Evolutionary conservation across 2,797 vertebrate genomes (phyloP).

Genomic region (Tachyglossus aculeatus): DNA sequence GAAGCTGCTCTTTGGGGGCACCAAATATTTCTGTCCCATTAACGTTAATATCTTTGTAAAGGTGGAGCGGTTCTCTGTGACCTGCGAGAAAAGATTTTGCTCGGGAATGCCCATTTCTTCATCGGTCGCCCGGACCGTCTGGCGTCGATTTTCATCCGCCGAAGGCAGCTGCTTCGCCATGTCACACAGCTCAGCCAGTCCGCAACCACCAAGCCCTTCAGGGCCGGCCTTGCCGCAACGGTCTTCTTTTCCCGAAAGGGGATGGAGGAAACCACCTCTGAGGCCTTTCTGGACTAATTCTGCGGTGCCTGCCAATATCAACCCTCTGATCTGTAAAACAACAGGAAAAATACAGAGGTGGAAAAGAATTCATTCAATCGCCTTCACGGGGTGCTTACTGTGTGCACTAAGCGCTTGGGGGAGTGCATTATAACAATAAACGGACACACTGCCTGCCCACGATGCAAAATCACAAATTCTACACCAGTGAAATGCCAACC

Average conservation of each 20-base stretch:
- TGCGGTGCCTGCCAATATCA: constrained; percentile 83
- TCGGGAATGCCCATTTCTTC: constrained; percentile 64
- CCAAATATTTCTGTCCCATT: constrained; percentile 88
- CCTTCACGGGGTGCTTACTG: too few species aligned
- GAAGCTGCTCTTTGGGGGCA: constrained; percentile 86
- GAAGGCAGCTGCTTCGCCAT: constrained; percentile 87
- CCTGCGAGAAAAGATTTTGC: constrained; percentile 80
- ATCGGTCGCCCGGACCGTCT: constrained; percentile 54
- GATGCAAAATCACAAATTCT: too few species aligned
- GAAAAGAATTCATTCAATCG: not conserved
- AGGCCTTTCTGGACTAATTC: constrained; percentile 81
- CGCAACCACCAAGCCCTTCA: constrained; percentile 65
- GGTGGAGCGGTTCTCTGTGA: constrained; percentile 80
- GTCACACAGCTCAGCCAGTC: constrained; percentile 86
- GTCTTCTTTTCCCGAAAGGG: not conserved
- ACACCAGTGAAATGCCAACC: too few species aligned
- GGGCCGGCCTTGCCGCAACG: constrained; percentile 1
- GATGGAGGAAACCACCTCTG: constrained; percentile 76
- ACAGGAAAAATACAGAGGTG: constrained; percentile 25
- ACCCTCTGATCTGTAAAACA: constrained; percentile 78
- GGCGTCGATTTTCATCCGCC: constrained; percentile 59
- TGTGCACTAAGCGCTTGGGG: too few species aligned
- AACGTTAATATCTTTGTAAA: constrained; percentile 74
- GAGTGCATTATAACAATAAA: too few species aligned
- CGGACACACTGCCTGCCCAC: too few species aligned